Conservation (phyloP, 2,113 vertebrate species). For the Eonycteris spelaea region DNA sequence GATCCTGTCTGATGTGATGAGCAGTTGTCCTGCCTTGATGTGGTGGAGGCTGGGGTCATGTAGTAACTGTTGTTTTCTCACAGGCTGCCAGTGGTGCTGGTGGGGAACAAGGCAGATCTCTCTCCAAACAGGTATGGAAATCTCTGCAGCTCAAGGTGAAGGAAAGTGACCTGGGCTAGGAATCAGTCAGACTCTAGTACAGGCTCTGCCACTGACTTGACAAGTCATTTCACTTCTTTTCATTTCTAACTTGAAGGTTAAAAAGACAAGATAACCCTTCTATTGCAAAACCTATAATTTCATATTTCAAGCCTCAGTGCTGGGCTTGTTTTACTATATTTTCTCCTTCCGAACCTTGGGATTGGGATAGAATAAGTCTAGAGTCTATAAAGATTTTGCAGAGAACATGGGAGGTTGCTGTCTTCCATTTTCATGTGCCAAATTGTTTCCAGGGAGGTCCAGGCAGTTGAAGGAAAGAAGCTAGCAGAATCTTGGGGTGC, state of each 20-base stretch:
- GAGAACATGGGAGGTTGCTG: background rate
- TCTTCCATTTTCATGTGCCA: background rate
- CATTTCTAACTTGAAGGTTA: background rate
- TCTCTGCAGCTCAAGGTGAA: background rate
- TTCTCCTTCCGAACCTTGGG: background rate
- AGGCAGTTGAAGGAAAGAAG: slow-evolving; percentile 89
- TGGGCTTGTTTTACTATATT: background rate
- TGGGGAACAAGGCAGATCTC: slow-evolving; percentile 92
- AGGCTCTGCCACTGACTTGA: background rate
- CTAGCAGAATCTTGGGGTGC: slow-evolving; percentile 88
- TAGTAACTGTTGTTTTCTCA: slow-evolving; percentile 22
- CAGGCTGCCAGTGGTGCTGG: slow-evolving; percentile 90
- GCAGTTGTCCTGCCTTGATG: background rate
- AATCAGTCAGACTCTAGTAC: background rate
- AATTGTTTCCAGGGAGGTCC: slow-evolving; percentile 76
- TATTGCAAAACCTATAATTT: background rate
- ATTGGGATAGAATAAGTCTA: background rate
- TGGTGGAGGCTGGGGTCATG: background rate
- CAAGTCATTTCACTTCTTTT: slow-evolving; percentile 23
- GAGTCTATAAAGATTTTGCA: slow-evolving; percentile 12
- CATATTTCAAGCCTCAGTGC: background rate
- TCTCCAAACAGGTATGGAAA: slow-evolving; percentile 86
- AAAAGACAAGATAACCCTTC: background rate
- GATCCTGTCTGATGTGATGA: background rate
- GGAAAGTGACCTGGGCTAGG: background rate